These are phyloP conservation scores for Eledona agricola DNA, from an alignment of 2,888 invertebrate species.

Conservation along the genomic window DNA sequence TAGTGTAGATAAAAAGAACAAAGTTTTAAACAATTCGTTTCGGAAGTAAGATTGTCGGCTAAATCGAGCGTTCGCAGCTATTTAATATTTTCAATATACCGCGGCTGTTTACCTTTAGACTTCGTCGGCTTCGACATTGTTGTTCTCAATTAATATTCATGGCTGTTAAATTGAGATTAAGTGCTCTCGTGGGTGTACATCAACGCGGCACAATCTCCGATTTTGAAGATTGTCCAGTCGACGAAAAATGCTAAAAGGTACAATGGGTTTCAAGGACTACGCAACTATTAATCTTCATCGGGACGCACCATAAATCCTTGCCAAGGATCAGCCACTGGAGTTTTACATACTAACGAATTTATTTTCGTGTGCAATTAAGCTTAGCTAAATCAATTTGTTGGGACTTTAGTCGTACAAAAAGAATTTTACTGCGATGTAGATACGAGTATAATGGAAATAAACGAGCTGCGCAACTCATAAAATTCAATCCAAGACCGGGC, in stretches of 20 bases:
- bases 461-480: too few species aligned
- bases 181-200: conserved; percentile 4
- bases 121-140: background rate
- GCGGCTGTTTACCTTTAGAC: conserved; percentile 10
- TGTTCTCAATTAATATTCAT: conserved; percentile 20
- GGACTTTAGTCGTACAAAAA: too few species aligned
- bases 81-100: conserved; percentile 15
- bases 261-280: conserved; percentile 33
- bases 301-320: conserved; percentile 27
- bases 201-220: background rate
- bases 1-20: too few species aligned
- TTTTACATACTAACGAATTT: conserved; percentile 27
- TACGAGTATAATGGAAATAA: too few species aligned
- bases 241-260: conserved; percentile 10
- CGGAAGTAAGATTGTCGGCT: too few species aligned
- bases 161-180: conserved; percentile 8
- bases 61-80: too few species aligned
- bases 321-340: conserved; percentile 19
- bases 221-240: background rate
- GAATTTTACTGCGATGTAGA: too few species aligned
- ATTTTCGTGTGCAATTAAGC: conserved; percentile 16
- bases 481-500: too few species aligned
- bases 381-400: background rate
- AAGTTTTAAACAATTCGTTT: too few species aligned
- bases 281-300: conserved; percentile 34